Percentiles rank a stretch among this genome's conserved stretches.
These are phyloP conservation scores for Rhyacichthys aspro DNA, from an alignment of 2,797 vertebrate species.

Conservation along the genomic window DNA sequence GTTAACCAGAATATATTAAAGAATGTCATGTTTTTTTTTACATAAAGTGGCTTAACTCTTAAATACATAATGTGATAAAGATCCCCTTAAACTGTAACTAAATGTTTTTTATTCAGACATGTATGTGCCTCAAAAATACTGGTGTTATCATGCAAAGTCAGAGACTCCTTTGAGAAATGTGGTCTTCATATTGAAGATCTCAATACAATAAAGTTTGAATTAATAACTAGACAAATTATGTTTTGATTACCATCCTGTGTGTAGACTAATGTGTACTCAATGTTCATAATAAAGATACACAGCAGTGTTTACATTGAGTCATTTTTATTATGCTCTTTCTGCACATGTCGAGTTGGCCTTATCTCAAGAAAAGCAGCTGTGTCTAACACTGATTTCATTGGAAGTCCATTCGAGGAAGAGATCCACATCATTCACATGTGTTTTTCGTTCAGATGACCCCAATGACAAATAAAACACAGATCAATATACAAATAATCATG, in stretches of 20 bases:
- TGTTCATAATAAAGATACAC: constrained; percentile 78
- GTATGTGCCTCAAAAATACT: constrained; percentile 26
- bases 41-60: neutral
- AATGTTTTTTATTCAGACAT: constrained; percentile 2
- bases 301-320: constrained; percentile 54
- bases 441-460: constrained; percentile 22
- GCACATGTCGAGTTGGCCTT: constrained; percentile 2
- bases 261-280: constrained; percentile 73
- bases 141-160: constrained; percentile 34
- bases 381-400: too few relatives aligned
- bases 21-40: too few relatives aligned
- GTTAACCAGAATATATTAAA: too few relatives aligned
- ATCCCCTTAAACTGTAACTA: neutral
- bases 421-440: constrained; percentile 22
- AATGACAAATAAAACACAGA: constrained; percentile 4
- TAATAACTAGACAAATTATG: constrained; percentile 62
- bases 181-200: constrained; percentile 82
- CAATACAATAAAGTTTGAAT: constrained; percentile 56
- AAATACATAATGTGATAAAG: neutral
- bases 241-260: constrained; percentile 70
- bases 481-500: constrained; percentile 13
- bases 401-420: constrained; percentile 26
- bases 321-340: constrained; percentile 32
- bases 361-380: constrained; percentile 3
- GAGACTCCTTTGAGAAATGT: constrained; percentile 33